Evolutionary conservation across 2,888 invertebrate species (phyloP).

Genomic region (Parnassius mnemosyne): DNA sequence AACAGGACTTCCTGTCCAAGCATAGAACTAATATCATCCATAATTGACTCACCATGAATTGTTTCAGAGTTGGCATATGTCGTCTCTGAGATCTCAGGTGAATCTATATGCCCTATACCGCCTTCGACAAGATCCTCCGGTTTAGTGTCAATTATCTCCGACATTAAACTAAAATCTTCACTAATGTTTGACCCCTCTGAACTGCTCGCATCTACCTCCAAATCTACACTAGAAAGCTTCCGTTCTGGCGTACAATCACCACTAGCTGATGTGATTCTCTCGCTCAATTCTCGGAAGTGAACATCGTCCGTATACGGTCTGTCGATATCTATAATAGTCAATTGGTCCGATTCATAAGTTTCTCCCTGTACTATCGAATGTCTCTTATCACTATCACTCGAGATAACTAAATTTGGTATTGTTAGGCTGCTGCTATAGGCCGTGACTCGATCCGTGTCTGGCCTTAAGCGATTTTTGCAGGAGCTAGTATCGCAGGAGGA

Average conservation of each 20-base stretch:
- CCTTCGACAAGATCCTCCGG: slow-evolving; percentile 66
- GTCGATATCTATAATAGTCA: slow-evolving; percentile 84
- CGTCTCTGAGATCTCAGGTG: slow-evolving; percentile 89
- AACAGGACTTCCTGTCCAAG: slow-evolving; percentile 84
- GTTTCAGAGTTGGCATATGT: slow-evolving; percentile 85
- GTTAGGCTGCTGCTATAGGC: slow-evolving; percentile 70
- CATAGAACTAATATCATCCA: slow-evolving; percentile 89
- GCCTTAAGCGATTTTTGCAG: slow-evolving; percentile 66
- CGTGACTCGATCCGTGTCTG: slow-evolving; percentile 54
- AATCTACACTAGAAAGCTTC: slow-evolving; percentile 65
- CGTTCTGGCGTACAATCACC: slow-evolving; percentile 68
- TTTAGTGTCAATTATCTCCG: slow-evolving; percentile 83
- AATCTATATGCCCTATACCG: slow-evolving; percentile 89
- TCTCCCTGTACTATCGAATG: slow-evolving; percentile 73
- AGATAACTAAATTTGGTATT: slow-evolving; percentile 74
- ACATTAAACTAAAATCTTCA: slow-evolving; percentile 86
- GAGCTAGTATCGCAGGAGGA: slow-evolving; percentile 75
- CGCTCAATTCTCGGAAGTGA: slow-evolving; percentile 61
- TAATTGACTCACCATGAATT: slow-evolving; percentile 87
- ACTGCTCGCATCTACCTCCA: slow-evolving; percentile 78
- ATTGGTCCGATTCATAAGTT: slow-evolving; percentile 81
- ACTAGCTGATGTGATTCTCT: slow-evolving; percentile 57
- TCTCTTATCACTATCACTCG: slow-evolving; percentile 71
- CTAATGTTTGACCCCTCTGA: slow-evolving; percentile 84
- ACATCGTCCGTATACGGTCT: slow-evolving; percentile 74